Percentiles rank a stretch among this genome's conserved stretches.
Evolutionary conservation across 2,113 vertebrate species (phyloP).

Genomic region (Malurus melanocephalus): DNA sequence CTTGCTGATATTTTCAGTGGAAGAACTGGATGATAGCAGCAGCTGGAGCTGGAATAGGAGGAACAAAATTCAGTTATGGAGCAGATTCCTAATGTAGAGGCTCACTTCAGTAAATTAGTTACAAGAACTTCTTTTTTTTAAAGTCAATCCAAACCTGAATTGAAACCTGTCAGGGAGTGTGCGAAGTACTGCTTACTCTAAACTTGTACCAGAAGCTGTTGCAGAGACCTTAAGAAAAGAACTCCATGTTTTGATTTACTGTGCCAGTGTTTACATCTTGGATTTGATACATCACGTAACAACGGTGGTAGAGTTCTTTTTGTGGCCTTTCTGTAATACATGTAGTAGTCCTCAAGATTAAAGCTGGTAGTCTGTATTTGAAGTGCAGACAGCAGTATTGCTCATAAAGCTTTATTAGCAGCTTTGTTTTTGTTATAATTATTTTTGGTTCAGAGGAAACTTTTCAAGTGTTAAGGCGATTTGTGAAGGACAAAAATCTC

Average conservation of each 20-base stretch:
- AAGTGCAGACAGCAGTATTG: neutral
- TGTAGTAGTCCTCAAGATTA: neutral
- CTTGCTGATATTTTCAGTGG: neutral
- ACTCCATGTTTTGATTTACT: neutral
- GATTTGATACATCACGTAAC: rapidly evolving
- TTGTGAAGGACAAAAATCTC: neutral
- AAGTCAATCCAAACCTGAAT: neutral
- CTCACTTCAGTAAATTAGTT: neutral
- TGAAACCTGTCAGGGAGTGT: neutral
- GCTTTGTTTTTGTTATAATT: neutral
- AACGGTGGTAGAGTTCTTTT: neutral
- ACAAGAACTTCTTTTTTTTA: neutral
- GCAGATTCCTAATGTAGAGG: neutral
- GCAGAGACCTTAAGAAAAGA: neutral
- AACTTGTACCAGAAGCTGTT: neutral
- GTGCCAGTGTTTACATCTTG: neutral
- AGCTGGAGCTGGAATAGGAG: neutral
- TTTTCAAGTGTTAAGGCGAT: neutral
- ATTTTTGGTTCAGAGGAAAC: neutral
- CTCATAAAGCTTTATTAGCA: neutral
- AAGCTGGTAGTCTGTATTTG: neutral
- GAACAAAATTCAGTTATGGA: neutral
- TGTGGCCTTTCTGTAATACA: neutral
- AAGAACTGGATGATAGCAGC: neutral
- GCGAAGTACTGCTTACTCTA: neutral